These are phyloP conservation scores for Neoarius graeffei DNA, from an alignment of 2,113 vertebrate genomes.

Conservation along the genomic window DNA sequence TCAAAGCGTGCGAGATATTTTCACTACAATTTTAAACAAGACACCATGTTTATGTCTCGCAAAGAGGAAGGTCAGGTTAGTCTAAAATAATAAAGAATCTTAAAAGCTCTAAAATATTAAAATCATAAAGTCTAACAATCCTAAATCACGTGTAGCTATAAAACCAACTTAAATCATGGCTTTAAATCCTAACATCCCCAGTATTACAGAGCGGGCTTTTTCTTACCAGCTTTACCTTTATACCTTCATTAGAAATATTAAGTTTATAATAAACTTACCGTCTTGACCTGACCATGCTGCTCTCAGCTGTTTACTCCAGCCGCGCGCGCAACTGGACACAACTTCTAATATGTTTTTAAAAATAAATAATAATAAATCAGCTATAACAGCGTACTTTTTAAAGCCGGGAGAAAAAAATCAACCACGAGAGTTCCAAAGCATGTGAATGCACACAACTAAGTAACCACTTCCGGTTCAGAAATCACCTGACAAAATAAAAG, in stretches of 20 bases:
- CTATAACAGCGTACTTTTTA: no score
- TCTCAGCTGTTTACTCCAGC: background rate
- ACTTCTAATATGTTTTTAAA: background rate
- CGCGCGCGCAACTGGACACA: background rate
- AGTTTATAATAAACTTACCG: conserved; percentile 51
- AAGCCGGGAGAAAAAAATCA: background rate
- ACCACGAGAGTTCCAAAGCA: conserved; percentile 22
- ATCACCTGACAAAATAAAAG: conserved; percentile 45
- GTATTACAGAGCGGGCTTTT: background rate
- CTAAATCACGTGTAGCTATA: no score
- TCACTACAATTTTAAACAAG: no score
- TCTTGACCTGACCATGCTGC: conserved; percentile 69
- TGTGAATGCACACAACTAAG: no score
- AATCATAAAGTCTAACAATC: no score
- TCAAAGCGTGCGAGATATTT: no score
- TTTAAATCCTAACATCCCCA: no score
- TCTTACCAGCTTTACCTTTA: background rate
- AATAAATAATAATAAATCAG: background rate
- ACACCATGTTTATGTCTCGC: no score
- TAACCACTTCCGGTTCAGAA: conserved; percentile 4
- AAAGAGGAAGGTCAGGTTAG: no score
- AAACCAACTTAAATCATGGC: no score
- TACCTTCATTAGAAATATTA: background rate
- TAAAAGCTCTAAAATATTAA: no score
- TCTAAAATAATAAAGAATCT: no score